phyloP scores from a whole-genome alignment of 92 coral and sea anemone species.

The Isaurus tuberculatus region DNA sequence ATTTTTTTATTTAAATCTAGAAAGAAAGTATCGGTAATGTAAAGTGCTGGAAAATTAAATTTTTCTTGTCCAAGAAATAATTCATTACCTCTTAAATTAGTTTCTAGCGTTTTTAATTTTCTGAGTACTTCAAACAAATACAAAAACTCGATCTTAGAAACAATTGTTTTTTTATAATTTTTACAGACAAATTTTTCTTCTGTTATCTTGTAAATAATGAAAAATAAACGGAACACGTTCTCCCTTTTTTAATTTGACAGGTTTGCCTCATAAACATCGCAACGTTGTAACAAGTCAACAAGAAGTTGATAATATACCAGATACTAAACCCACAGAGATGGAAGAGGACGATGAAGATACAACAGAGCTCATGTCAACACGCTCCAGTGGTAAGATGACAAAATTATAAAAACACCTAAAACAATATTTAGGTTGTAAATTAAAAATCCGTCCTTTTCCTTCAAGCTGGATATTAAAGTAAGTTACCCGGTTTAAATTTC shows the following conservation, averaged over 20 bases:
- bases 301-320: constrained; percentile 75
- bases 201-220: too few species aligned
- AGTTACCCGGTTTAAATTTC: neutral
- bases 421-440: neutral
- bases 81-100: too few species aligned
- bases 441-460: neutral
- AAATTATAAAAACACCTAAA: neutral
- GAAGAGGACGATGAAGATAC: constrained; percentile 49
- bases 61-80: too few species aligned
- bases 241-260: constrained; percentile 6
- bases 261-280: constrained; percentile 82
- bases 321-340: constrained; percentile 30
- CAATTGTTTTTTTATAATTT: too few species aligned
- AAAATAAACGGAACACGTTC: too few species aligned
- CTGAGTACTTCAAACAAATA: too few species aligned
- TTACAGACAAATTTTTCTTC: too few species aligned
- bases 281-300: constrained; percentile 76
- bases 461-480: neutral
- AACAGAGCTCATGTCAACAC: constrained; percentile 34
- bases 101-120: too few species aligned
- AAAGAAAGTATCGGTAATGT: too few species aligned
- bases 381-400: constrained; percentile 6
- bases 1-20: too few species aligned
- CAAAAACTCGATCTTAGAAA: too few species aligned
- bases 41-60: too few species aligned